phyloP scores from a whole-genome alignment of 1,140 invertebrate genomes.

The Drosophila obscura region DNA sequence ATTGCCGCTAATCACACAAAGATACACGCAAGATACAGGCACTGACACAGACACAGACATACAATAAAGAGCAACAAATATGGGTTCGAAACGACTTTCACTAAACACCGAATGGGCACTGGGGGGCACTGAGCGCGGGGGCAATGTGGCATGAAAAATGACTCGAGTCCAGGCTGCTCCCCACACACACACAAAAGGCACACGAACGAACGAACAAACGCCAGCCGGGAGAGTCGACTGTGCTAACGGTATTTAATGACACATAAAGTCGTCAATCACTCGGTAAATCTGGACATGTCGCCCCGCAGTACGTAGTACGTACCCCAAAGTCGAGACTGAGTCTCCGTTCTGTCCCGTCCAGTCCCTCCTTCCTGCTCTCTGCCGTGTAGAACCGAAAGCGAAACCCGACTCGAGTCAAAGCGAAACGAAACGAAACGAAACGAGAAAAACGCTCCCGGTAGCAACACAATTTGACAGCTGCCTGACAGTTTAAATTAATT shows the following conservation, averaged over 20 bases:
- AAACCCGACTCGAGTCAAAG: constrained; percentile 10
- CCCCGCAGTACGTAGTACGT: constrained; percentile 24
- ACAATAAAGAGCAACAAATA: constrained; percentile 13
- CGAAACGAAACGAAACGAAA: constrained; percentile 11
- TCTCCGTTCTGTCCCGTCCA: constrained; percentile 1
- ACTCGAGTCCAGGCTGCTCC: constrained; percentile 14
- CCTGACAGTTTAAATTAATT: constrained; percentile 82
- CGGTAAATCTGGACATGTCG: constrained; percentile 78
- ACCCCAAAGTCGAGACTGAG: constrained; percentile 25
- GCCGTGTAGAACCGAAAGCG: constrained; percentile 17
- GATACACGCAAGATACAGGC: constrained; percentile 26
- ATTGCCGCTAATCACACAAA: constrained; percentile 62
- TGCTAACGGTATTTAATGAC: constrained; percentile 81
- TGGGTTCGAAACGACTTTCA: constrained; percentile 25
- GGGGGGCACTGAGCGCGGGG: too few species aligned
- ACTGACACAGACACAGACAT: background rate
- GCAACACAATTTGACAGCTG: constrained; percentile 79
- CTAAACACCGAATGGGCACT: constrained; percentile 2
- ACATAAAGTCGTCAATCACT: constrained; percentile 82
- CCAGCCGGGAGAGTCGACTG: constrained; percentile 18
- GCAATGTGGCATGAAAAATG: constrained; percentile 28
- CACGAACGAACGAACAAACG: constrained; percentile 9
- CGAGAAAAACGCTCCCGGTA: constrained; percentile 67
- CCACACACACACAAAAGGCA: constrained; percentile 9
- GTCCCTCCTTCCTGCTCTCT: constrained; percentile 7